A percentile compares a stretch with the other conserved stretches of the same genome.
phyloP scores from a whole-genome alignment of 2,888 invertebrate species.

The Pachydiplax longipennis region DNA sequence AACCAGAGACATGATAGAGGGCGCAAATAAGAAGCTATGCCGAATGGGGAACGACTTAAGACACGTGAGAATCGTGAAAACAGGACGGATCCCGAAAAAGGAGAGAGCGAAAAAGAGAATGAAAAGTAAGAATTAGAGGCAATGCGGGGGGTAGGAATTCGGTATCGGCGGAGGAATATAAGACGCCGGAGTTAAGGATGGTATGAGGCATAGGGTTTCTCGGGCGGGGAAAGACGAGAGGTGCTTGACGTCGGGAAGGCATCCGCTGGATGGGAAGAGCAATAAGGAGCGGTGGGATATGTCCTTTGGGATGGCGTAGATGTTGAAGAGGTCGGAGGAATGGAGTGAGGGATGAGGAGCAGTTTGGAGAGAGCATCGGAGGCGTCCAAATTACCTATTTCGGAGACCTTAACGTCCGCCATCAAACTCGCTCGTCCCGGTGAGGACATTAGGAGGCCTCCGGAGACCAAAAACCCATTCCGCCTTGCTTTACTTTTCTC shows the following conservation, averaged over 20 bases:
- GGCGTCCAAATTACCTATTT: conserved; percentile 41
- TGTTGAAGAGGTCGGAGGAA: conserved; percentile 2
- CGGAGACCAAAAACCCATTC: conserved; percentile 20
- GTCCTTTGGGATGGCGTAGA: conserved; percentile 48
- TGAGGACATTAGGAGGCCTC: conserved; percentile 32
- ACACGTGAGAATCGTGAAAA: no score
- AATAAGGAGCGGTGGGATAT: conserved; percentile 45
- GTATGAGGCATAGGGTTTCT: neutral
- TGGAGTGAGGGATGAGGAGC: neutral
- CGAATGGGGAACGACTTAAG: neutral
- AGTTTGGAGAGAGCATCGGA: neutral
- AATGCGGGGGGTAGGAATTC: neutral
- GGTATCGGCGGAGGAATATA: neutral
- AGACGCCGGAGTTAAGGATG: neutral
- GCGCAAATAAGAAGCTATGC: neutral
- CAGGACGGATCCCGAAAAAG: neutral
- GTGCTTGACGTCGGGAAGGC: neutral
- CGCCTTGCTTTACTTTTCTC: conserved; percentile 20
- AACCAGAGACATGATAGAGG: neutral
- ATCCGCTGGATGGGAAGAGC: neutral
- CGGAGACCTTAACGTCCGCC: conserved; percentile 34
- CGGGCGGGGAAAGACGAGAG: neutral
- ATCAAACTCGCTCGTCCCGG: conserved; percentile 29
- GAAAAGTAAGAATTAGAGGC: neutral
- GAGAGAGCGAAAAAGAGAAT: neutral